Conservation (phyloP, 2,888 invertebrate genomes). For the Philereme vetulata region DNA sequence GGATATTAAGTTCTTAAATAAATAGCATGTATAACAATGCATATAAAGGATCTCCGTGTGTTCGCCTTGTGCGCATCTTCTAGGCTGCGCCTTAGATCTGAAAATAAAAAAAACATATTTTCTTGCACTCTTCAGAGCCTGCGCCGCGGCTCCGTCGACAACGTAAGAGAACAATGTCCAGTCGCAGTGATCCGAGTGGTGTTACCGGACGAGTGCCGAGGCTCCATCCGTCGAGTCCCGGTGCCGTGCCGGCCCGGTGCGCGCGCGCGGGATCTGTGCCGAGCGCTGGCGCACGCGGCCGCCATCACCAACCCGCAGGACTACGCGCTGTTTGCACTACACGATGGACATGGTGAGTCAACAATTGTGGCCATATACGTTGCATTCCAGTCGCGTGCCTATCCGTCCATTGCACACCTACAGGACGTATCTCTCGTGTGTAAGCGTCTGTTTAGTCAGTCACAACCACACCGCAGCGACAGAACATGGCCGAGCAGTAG, state of each 20-base stretch:
- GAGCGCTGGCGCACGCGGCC: slow-evolving; percentile 97
- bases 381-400: no score
- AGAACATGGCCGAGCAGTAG: no score
- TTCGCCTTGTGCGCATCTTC: no score
- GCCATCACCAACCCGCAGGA: slow-evolving; percentile 98
- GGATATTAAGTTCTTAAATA: background rate
- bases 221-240: slow-evolving; percentile 95
- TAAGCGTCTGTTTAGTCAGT: no score
- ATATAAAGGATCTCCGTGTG: no score
- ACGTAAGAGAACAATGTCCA: slow-evolving; percentile 52
- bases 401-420: no score
- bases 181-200: slow-evolving; percentile 92
- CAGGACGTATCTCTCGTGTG: no score
- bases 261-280: slow-evolving; percentile 95
- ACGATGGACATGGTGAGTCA: slow-evolving; percentile 92
- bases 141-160: slow-evolving; percentile 80
- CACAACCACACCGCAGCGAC: no score
- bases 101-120: no score
- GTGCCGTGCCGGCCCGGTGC: slow-evolving; percentile 97
- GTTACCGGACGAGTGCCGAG: slow-evolving; percentile 96
- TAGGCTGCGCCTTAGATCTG: no score
- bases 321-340: slow-evolving; percentile 95
- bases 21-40: background rate
- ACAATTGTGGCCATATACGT: no score
- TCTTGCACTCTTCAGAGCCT: slow-evolving; percentile 52